phyloP scores from a whole-genome alignment of 2,888 invertebrate species.

The Amblyjoppa fuscipennis region DNA sequence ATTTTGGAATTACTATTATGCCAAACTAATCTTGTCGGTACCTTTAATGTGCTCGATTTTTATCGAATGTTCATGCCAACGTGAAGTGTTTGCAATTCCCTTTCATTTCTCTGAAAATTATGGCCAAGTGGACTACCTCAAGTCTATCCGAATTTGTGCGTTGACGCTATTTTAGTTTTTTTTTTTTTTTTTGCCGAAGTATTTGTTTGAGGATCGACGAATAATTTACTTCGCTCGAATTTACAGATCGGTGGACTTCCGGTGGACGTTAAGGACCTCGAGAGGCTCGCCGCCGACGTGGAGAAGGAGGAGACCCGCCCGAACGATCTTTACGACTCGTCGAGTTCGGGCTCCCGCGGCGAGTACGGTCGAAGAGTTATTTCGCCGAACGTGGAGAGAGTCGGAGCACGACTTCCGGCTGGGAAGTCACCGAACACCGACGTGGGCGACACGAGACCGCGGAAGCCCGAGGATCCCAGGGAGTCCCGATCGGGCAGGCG shows the following conservation, averaged over 20 bases:
- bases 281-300: conserved; percentile 73
- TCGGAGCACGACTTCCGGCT: conserved; percentile 20
- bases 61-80: too few species aligned
- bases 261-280: conserved; percentile 70
- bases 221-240: conserved; percentile 25
- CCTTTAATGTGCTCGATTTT: too few species aligned
- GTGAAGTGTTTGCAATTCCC: too few species aligned
- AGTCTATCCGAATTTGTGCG: not conserved
- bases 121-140: too few species aligned
- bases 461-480: conserved; percentile 50
- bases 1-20: too few species aligned
- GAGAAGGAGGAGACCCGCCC: conserved; percentile 74
- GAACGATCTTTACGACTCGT: conserved; percentile 73
- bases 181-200: not conserved
- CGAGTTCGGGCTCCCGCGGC: conserved; percentile 41
- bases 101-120: too few species aligned
- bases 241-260: conserved; percentile 72
- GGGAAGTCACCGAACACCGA: conserved; percentile 30
- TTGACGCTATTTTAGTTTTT: not conserved
- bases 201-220: not conserved
- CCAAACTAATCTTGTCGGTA: too few species aligned
- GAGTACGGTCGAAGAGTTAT: conserved; percentile 13
- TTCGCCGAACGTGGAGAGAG: conserved; percentile 5
- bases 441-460: conserved; percentile 21
- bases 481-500: conserved; percentile 58